These are phyloP conservation scores for Peromyscus aztecus DNA, from an alignment of 2,797 vertebrate species.

Conservation along the genomic window DNA sequence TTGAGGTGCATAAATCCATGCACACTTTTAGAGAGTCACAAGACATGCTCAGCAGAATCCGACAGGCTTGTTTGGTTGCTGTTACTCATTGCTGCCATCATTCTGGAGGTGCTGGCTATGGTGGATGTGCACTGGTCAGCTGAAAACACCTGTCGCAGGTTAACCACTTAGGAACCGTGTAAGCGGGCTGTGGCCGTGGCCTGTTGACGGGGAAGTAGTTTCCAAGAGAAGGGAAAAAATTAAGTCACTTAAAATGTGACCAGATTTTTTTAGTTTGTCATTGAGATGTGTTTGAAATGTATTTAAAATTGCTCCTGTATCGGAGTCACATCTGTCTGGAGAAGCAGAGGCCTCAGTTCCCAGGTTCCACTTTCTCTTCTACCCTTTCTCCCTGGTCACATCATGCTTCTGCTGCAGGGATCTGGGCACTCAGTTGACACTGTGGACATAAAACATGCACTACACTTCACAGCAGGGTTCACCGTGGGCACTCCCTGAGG, in stretches of 20 bases:
- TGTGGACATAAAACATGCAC: rapidly evolving
- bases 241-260: background rate
- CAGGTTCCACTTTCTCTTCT: background rate
- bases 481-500: background rate
- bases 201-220: background rate
- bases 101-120: background rate
- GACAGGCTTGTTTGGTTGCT: background rate
- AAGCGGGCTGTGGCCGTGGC: background rate
- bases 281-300: background rate
- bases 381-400: background rate
- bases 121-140: background rate
- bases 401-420: background rate
- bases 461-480: background rate
- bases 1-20: background rate
- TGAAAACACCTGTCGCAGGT: background rate
- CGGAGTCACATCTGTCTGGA: background rate
- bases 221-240: background rate
- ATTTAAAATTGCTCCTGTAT: background rate
- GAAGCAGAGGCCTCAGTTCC: background rate
- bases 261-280: background rate
- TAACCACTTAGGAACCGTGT: background rate
- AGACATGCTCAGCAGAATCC: background rate
- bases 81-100: background rate
- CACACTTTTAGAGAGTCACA: background rate
- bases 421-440: background rate